Conservation (phyloP, 2,797 vertebrate species). For the Siniperca obscura region DNA sequence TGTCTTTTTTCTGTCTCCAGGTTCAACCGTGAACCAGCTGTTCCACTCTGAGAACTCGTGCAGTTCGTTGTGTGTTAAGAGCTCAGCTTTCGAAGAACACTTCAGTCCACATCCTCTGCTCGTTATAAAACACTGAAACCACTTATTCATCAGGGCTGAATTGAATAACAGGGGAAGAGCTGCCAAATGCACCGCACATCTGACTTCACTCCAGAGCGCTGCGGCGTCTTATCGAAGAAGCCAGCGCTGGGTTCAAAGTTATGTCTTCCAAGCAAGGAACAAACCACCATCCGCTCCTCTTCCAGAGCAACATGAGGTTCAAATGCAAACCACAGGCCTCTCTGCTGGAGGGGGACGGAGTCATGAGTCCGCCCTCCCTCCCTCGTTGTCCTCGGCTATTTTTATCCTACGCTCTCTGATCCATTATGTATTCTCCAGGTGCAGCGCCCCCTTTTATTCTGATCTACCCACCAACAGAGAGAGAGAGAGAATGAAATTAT, state of each 20-base stretch:
- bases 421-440: slow-evolving; percentile 50
- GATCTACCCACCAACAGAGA: slow-evolving; percentile 21
- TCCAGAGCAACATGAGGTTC: slow-evolving; percentile 37
- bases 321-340: slow-evolving; percentile 54
- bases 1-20: not conserved
- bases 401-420: slow-evolving; percentile 52
- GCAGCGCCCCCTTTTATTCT: slow-evolving; percentile 35
- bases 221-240: slow-evolving; percentile 12
- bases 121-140: slow-evolving; percentile 34
- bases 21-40: not conserved
- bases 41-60: not conserved
- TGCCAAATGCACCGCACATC: slow-evolving; percentile 45
- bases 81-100: slow-evolving; percentile 56
- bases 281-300: slow-evolving; percentile 9
- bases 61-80: not conserved
- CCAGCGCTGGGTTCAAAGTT: slow-evolving; percentile 39
- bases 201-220: slow-evolving; percentile 41
- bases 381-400: slow-evolving; percentile 34
- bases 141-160: slow-evolving; percentile 14
- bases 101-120: slow-evolving; percentile 34
- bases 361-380: slow-evolving; percentile 12
- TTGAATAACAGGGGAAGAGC: slow-evolving; percentile 21
- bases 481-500: slow-evolving; percentile 49
- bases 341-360: slow-evolving; percentile 30
- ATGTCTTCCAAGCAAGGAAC: slow-evolving; percentile 41